phyloP scores from a whole-genome alignment of 2,113 vertebrate species.

The Myrmecophaga tridactyla region DNA sequence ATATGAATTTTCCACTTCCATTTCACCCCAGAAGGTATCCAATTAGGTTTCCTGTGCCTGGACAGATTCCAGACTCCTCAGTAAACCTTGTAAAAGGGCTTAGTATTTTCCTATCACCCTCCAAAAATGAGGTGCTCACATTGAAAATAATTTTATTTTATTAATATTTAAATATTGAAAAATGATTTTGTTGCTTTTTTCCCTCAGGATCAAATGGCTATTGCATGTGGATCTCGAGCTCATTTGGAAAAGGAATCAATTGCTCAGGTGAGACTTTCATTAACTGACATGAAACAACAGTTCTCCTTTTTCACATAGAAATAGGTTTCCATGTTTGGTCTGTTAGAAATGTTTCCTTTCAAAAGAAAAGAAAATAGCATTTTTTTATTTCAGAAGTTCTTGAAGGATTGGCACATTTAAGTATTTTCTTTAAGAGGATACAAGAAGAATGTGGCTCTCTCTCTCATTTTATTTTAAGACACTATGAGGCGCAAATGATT shows the following conservation, averaged over 20 bases:
- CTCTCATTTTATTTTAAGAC: not conserved
- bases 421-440: not conserved
- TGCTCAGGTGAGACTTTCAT: constrained; percentile 87
- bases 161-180: not conserved
- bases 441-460: not conserved
- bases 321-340: not conserved
- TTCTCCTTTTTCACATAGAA: not conserved
- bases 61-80: not conserved
- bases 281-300: not conserved
- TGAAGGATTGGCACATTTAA: not conserved
- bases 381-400: not conserved
- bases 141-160: constrained; percentile 30
- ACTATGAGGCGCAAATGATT: not conserved
- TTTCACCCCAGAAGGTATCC: not conserved
- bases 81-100: not conserved
- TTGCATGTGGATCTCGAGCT: constrained; percentile 98
- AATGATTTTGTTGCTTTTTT: constrained; percentile 26
- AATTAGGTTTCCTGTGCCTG: not conserved
- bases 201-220: constrained; percentile 91
- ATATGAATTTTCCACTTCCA: not conserved
- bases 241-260: constrained; percentile 95
- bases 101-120: not conserved
- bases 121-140: not conserved
- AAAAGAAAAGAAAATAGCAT: not conserved
- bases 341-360: not conserved